Evolutionary conservation across 1,140 invertebrate genomes (phyloP).

Genomic region (Pollicipes pollicipes): DNA sequence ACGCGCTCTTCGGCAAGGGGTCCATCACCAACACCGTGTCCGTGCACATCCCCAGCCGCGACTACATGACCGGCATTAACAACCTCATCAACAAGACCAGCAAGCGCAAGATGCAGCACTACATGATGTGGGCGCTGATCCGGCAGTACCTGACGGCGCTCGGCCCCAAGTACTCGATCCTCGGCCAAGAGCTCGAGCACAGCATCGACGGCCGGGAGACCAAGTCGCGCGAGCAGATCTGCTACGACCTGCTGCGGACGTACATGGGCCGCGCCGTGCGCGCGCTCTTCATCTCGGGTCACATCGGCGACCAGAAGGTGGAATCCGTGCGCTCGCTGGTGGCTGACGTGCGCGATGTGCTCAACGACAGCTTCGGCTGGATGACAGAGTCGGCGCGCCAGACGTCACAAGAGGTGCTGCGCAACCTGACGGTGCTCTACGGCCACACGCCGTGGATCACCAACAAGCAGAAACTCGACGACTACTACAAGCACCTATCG

Average conservation of each 20-base stretch:
- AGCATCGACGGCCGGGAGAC: not conserved
- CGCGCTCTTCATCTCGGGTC: not conserved
- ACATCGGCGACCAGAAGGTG: constrained; percentile 4
- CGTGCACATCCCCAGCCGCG: not conserved
- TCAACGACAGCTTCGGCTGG: constrained; percentile 3
- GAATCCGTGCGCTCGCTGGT: not conserved
- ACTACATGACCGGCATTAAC: constrained; percentile 3
- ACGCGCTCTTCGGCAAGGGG: not conserved
- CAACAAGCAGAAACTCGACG: not conserved
- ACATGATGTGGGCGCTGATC: constrained; percentile 3
- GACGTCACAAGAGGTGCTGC: not conserved
- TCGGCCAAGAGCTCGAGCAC: constrained; percentile 2
- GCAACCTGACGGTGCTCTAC: not conserved
- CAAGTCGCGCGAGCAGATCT: not conserved
- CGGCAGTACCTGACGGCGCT: not conserved
- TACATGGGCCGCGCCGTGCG: constrained; percentile 5
- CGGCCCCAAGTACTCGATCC: not conserved
- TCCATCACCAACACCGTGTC: not conserved
- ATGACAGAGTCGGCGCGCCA: not conserved
- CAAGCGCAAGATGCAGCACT: not conserved
- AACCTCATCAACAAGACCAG: not conserved
- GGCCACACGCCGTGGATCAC: constrained; percentile 1
- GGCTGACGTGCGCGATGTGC: not conserved
- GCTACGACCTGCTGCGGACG: not conserved
- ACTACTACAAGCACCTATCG: not conserved